Conservation (phyloP, 1,140 invertebrate genomes). For the Popillia japonica region DNA sequence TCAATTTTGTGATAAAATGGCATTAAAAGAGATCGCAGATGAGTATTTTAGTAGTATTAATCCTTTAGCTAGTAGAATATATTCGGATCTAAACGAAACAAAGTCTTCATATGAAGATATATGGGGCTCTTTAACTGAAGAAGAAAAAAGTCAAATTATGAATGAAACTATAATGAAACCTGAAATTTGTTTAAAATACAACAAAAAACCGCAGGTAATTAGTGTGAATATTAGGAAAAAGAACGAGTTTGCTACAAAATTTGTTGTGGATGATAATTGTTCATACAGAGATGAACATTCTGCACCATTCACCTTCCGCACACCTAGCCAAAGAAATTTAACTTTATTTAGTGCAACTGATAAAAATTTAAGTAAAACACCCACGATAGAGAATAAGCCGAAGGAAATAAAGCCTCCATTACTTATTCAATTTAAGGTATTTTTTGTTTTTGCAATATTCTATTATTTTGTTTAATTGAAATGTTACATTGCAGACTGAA, state of each 20-base stretch:
- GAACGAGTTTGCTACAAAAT: constrained; percentile 61
- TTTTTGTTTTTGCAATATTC: constrained; percentile 40
- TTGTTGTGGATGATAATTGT: constrained; percentile 64
- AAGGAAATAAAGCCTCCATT: constrained; percentile 37
- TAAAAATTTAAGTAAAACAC: constrained; percentile 19
- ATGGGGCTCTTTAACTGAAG: constrained; percentile 71
- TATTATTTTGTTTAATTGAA: background rate
- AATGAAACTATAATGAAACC: constrained; percentile 80
- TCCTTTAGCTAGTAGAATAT: constrained; percentile 72
- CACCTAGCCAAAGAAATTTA: constrained; percentile 74
- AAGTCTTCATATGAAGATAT: constrained; percentile 74
- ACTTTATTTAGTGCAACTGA: constrained; percentile 61
- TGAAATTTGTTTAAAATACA: constrained; percentile 74
- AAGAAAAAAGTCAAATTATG: constrained; percentile 76
- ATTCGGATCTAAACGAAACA: constrained; percentile 72
- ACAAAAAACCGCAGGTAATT: constrained; percentile 46
- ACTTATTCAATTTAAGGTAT: constrained; percentile 48
- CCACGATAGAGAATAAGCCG: constrained; percentile 59
- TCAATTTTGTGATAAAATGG: constrained; percentile 49
- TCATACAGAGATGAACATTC: constrained; percentile 79
- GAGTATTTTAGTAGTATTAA: constrained; percentile 77
- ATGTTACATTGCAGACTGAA: constrained; percentile 50
- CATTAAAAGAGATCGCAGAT: constrained; percentile 63
- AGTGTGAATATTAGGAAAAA: constrained; percentile 48
- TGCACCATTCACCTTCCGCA: constrained; percentile 80